Conservation (phyloP, 2,888 invertebrate genomes). For the Thysanoteuthis rhombus region DNA sequence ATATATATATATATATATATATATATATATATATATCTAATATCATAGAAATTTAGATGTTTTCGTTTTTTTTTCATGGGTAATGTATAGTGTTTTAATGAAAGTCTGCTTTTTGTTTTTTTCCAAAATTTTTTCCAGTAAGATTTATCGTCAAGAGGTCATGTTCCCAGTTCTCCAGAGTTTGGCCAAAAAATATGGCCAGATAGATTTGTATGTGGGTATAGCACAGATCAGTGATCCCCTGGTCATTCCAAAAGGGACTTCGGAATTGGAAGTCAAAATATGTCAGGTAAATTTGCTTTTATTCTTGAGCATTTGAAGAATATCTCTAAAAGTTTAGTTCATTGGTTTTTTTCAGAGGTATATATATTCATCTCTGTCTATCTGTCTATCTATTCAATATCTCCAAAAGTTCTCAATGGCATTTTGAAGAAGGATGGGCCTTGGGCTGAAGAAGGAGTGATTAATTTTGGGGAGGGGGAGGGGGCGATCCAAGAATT, state of each 20-base stretch:
- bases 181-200: slow-evolving; percentile 62
- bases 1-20: too few species aligned
- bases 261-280: slow-evolving; percentile 65
- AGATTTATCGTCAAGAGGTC: slow-evolving; percentile 63
- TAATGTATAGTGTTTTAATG: too few species aligned
- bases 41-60: too few species aligned
- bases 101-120: background rate
- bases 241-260: slow-evolving; percentile 62
- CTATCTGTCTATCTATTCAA: too few species aligned
- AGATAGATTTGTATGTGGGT: slow-evolving; percentile 64
- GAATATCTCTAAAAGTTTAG: slow-evolving; percentile 60
- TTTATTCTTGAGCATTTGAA: slow-evolving; percentile 51
- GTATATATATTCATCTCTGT: slow-evolving; percentile 44
- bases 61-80: too few species aligned
- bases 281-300: slow-evolving; percentile 59
- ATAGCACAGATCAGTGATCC: slow-evolving; percentile 62
- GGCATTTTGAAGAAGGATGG: too few species aligned
- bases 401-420: too few species aligned
- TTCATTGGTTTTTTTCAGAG: slow-evolving; percentile 64
- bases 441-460: too few species aligned
- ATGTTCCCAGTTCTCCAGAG: slow-evolving; percentile 63
- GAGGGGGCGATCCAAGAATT: too few species aligned
- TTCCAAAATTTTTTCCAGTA: slow-evolving; percentile 46
- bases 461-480: too few species aligned
- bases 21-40: too few species aligned